Evolutionary conservation across 2,113 vertebrate genomes (phyloP).

Genomic region (Cheilinus undulatus): DNA sequence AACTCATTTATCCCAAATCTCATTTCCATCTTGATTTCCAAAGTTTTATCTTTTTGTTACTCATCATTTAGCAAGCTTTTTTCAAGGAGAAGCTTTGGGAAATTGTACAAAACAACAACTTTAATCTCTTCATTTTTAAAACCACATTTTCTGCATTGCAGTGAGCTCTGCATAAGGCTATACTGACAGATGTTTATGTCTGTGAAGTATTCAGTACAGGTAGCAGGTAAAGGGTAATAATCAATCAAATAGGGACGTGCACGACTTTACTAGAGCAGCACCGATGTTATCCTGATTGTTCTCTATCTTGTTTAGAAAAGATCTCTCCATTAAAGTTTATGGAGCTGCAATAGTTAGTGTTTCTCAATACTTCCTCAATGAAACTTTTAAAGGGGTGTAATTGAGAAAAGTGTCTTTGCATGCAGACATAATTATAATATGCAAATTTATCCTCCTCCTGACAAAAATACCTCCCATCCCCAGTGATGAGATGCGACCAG

Average conservation of each 20-base stretch:
- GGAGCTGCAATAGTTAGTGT: slow-evolving; percentile 47
- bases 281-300: slow-evolving; percentile 22
- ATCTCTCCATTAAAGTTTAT: slow-evolving; percentile 65
- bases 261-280: not conserved
- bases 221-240: slow-evolving; percentile 22
- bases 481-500: slow-evolving; percentile 62
- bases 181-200: slow-evolving; percentile 11
- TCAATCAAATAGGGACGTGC: slow-evolving; percentile 24
- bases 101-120: not conserved
- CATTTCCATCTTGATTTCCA: not conserved
- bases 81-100: not conserved
- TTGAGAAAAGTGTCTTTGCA: slow-evolving; percentile 61
- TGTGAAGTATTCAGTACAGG: slow-evolving; percentile 22
- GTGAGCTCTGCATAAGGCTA: slow-evolving; percentile 18
- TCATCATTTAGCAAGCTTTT: not conserved
- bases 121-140: not conserved
- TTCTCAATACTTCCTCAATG: slow-evolving; percentile 54
- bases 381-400: slow-evolving; percentile 70
- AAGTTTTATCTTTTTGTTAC: not conserved
- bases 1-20: not conserved
- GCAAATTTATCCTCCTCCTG: slow-evolving; percentile 73
- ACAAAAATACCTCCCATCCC: slow-evolving; percentile 22
- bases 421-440: slow-evolving; percentile 75
- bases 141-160: not conserved
- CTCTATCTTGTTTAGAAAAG: slow-evolving; percentile 38